phyloP scores from a whole-genome alignment of 1,140 invertebrate genomes.

The Cotesia vestalis region DNA sequence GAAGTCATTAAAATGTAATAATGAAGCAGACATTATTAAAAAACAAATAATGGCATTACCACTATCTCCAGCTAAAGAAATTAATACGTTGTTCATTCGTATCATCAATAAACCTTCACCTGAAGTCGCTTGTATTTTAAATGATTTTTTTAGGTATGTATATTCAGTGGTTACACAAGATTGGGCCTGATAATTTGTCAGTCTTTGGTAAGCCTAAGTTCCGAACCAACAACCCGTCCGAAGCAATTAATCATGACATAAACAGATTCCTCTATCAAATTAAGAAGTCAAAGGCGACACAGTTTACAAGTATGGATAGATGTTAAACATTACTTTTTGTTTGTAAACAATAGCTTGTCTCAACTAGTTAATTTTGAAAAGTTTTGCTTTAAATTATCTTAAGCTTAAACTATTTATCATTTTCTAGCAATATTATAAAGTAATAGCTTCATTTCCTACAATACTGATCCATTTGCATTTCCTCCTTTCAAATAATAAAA shows the following conservation, averaged over 20 bases:
- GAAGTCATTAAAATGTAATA: not conserved
- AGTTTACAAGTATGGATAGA: not conserved
- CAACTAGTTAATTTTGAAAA: too few relatives aligned
- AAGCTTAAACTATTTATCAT: too few relatives aligned
- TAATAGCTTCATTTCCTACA: too few relatives aligned
- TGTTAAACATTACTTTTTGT: too few relatives aligned
- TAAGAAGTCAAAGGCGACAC: not conserved
- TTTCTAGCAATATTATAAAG: too few relatives aligned
- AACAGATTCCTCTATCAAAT: not conserved
- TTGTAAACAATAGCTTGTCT: too few relatives aligned
- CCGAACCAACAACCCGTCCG: not conserved
- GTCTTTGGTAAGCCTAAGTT: not conserved
- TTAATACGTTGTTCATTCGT: not conserved
- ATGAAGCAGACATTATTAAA: not conserved
- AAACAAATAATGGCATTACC: constrained; percentile 2
- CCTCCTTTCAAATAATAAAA: too few relatives aligned
- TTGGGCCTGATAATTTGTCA: not conserved
- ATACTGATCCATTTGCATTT: too few relatives aligned
- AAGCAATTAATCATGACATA: not conserved
- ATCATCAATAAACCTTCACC: not conserved
- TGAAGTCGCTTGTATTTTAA: not conserved
- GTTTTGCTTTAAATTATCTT: too few relatives aligned
- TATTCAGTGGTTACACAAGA: not conserved
- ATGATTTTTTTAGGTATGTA: not conserved
- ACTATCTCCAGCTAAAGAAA: not conserved